Evolutionary conservation across 1,140 invertebrate genomes (phyloP).

Genomic region (Heliothis subflexa): DNA sequence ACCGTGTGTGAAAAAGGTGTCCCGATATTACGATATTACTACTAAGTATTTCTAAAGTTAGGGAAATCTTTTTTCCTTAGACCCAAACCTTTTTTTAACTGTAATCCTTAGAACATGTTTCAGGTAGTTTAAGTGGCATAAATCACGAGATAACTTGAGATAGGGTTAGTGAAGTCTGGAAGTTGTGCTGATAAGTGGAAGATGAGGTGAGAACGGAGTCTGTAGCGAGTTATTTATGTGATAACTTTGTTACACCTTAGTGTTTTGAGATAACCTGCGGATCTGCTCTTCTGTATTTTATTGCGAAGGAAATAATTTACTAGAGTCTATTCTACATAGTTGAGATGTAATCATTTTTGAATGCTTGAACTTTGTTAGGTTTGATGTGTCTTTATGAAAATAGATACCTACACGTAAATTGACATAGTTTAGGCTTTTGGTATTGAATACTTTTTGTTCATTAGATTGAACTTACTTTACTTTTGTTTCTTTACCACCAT

Average conservation of each 20-base stretch:
- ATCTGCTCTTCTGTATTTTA: background rate
- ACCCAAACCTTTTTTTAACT: background rate
- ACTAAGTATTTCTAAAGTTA: background rate
- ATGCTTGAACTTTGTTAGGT: no score
- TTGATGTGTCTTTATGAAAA: no score
- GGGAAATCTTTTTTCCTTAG: background rate
- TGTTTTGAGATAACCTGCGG: slow-evolving; percentile 6
- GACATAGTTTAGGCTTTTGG: no score
- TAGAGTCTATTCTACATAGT: no score
- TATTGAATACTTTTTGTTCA: no score
- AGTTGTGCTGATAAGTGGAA: slow-evolving; percentile 2
- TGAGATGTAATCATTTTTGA: no score
- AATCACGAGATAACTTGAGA: slow-evolving; percentile 8
- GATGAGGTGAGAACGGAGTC: slow-evolving; percentile 21
- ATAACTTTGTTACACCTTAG: slow-evolving; percentile 10
- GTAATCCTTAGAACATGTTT: background rate
- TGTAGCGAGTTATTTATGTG: slow-evolving; percentile 24
- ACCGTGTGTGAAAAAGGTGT: no score
- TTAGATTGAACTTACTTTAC: no score
- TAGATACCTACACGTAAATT: no score
- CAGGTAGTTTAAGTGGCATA: slow-evolving; percentile 15
- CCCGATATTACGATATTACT: background rate
- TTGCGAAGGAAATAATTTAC: no score
- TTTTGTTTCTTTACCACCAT: no score
- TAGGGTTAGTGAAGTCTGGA: slow-evolving; percentile 4